Evolutionary conservation across 2,113 vertebrate species (phyloP).

Genomic region (Chlorodrepanis virens): DNA sequence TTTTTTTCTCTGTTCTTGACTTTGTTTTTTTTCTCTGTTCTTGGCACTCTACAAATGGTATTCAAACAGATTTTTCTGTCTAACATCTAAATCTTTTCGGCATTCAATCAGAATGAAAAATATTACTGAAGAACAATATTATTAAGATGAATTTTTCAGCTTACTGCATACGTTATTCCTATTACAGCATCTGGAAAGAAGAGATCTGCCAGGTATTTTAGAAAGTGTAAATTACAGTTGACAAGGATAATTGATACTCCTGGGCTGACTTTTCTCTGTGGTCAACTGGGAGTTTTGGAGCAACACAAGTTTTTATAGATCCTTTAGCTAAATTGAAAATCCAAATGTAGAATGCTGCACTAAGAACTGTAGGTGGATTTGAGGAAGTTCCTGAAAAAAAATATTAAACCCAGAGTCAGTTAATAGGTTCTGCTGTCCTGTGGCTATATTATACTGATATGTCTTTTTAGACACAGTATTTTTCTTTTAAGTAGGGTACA

Average conservation of each 20-base stretch:
- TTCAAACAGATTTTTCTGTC: neutral
- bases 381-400: neutral
- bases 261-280: neutral
- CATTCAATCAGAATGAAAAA: constrained; percentile 3
- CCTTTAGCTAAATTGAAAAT: constrained; percentile 26
- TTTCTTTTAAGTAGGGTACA: neutral
- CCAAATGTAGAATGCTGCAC: neutral
- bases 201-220: constrained; percentile 11
- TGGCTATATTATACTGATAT: neutral
- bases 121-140: neutral
- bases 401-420: neutral
- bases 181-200: neutral
- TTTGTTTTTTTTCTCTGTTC: neutral
- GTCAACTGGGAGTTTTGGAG: neutral
- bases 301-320: neutral
- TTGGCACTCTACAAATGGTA: neutral
- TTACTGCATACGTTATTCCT: neutral
- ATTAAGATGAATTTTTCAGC: neutral
- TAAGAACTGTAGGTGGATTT: neutral
- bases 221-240: constrained; percentile 42
- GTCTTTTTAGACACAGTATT: neutral
- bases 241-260: constrained; percentile 35
- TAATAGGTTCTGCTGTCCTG: neutral
- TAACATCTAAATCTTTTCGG: neutral
- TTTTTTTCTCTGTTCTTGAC: neutral